Percentiles rank a stretch among this genome's conserved stretches.
These are phyloP conservation scores for Leptonema lineaticorne DNA, from an alignment of 1,140 invertebrate species.

Conservation along the genomic window DNA sequence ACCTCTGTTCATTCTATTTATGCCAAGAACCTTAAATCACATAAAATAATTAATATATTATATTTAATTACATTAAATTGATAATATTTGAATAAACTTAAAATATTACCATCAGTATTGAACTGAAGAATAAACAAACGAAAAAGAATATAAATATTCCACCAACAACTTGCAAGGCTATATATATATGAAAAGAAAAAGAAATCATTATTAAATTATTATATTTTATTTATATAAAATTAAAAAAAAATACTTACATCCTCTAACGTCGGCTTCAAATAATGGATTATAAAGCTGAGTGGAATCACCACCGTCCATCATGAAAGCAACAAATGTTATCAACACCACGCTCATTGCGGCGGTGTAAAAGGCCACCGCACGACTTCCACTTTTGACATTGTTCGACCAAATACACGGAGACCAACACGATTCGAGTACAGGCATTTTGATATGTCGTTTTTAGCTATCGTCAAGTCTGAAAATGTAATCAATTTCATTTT, in stretches of 20 bases:
- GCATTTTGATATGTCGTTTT: conserved; percentile 57
- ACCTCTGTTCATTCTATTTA: conserved; percentile 69
- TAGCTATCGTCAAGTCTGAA: conserved; percentile 9
- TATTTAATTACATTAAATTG: neutral
- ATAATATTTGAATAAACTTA: conserved; percentile 9
- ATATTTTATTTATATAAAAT: conserved; percentile 19
- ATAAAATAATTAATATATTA: neutral
- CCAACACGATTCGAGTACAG: conserved; percentile 78
- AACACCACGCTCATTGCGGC: conserved; percentile 69
- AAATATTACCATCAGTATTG: conserved; percentile 61
- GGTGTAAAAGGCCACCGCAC: conserved; percentile 76
- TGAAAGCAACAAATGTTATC: conserved; percentile 74
- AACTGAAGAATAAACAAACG: conserved; percentile 64
- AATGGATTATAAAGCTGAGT: conserved; percentile 83
- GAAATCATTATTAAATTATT: neutral
- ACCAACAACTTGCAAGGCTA: conserved; percentile 75
- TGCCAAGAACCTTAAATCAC: conserved; percentile 56
- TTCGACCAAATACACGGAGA: conserved; percentile 84
- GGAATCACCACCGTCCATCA: conserved; percentile 80
- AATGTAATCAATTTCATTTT: too few relatives aligned
- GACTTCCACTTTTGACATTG: conserved; percentile 71
- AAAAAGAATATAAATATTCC: conserved; percentile 73
- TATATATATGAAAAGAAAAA: conserved; percentile 47
- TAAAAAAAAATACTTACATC: conserved; percentile 61
- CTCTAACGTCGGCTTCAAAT: conserved; percentile 81